phyloP scores from a whole-genome alignment of 2,888 invertebrate species.

The Phytoseiulus persimilis region DNA sequence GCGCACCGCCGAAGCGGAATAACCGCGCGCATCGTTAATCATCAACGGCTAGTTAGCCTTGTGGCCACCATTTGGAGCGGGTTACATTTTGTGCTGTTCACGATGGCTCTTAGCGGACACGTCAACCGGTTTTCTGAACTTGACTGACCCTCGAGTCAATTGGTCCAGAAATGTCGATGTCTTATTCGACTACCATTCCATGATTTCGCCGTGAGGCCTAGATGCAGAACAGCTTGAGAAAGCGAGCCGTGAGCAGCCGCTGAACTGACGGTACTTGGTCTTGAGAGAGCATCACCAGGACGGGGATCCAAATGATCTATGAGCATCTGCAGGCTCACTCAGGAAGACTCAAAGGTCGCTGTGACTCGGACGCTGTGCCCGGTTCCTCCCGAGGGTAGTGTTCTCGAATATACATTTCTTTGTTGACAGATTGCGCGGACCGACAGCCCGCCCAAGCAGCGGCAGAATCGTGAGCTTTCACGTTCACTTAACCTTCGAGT shows the following conservation, averaged over 20 bases:
- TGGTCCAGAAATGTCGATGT: neutral
- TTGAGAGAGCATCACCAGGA: neutral
- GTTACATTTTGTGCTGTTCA: neutral
- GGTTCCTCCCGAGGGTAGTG: neutral
- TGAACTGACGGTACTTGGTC: neutral
- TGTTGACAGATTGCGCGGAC: neutral
- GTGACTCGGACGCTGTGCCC: neutral
- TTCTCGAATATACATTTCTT: neutral
- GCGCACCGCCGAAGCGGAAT: neutral
- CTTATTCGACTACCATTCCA: neutral
- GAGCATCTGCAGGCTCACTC: neutral
- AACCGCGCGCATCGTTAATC: neutral
- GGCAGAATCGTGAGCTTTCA: neutral
- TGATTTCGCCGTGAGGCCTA: neutral
- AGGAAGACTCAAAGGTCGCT: neutral
- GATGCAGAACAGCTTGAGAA: neutral
- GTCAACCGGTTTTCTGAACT: neutral
- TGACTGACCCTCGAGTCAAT: neutral
- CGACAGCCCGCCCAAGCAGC: neutral
- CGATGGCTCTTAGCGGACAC: neutral
- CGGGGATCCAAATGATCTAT: neutral
- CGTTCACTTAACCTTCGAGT: conserved; percentile 1
- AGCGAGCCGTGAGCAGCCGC: neutral
- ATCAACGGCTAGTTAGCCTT: neutral
- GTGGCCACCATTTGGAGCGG: neutral